These are phyloP conservation scores for Loriculus beryllinus DNA, from an alignment of 2,797 vertebrate genomes.

Conservation along the genomic window DNA sequence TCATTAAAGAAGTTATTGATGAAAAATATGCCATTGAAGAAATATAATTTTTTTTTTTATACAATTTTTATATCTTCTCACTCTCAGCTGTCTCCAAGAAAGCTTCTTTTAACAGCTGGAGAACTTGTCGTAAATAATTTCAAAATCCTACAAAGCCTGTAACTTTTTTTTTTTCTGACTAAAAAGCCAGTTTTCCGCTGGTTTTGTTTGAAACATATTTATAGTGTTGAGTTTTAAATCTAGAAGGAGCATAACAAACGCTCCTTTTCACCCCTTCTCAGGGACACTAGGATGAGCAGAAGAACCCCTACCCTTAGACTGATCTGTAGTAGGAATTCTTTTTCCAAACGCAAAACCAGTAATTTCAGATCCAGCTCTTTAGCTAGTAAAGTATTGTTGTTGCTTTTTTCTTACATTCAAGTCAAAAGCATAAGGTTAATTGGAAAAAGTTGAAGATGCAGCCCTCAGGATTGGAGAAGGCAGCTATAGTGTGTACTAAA, in stretches of 20 bases:
- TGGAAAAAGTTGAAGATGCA: background rate
- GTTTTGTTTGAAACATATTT: background rate
- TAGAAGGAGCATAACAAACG: background rate
- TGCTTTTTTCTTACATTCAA: background rate
- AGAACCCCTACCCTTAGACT: background rate
- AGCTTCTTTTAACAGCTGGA: background rate
- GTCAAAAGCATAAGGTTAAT: background rate
- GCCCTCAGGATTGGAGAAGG: background rate
- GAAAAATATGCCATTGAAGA: background rate
- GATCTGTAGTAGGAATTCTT: background rate
- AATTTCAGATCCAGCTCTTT: background rate
- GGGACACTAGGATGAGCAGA: fast-evolving
- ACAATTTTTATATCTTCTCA: background rate
- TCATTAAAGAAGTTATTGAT: background rate
- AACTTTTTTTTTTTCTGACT: background rate
- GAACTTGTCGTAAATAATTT: background rate
- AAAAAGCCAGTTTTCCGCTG: background rate
- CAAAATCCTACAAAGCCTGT: background rate
- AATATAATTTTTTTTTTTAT: background rate
- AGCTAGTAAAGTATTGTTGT: background rate
- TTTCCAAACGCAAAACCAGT: background rate
- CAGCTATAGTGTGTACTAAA: fast-evolving
- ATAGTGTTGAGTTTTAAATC: background rate
- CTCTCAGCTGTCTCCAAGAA: background rate
- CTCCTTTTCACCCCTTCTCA: background rate